These are phyloP conservation scores for Cephus cinctus DNA, from an alignment of 1,140 invertebrate species.

Conservation along the genomic window DNA sequence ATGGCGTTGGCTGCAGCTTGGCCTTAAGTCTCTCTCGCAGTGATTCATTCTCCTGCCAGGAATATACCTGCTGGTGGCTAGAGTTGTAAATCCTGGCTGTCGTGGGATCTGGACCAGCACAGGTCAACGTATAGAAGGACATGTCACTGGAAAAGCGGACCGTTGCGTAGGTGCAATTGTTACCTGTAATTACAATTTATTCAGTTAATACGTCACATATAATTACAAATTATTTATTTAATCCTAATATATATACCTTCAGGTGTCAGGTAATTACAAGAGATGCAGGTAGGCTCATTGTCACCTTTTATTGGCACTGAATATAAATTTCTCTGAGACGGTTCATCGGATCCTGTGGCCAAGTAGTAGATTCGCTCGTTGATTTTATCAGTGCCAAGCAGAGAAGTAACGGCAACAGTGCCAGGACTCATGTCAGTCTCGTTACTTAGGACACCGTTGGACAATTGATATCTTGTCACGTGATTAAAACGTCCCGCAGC, in stretches of 20 bases:
- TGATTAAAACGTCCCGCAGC: slow-evolving; percentile 50
- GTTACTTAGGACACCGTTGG: slow-evolving; percentile 34
- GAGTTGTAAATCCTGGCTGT: slow-evolving; percentile 28
- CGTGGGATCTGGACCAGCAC: slow-evolving; percentile 61
- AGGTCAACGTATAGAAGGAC: slow-evolving; percentile 68
- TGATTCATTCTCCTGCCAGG: slow-evolving; percentile 65
- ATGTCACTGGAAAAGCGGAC: slow-evolving; percentile 64
- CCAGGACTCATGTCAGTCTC: slow-evolving; percentile 54
- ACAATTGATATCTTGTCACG: slow-evolving; percentile 41
- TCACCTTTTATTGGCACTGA: slow-evolving; percentile 44
- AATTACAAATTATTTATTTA: slow-evolving; percentile 1
- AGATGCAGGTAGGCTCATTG: slow-evolving; percentile 41
- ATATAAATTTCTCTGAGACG: slow-evolving; percentile 56
- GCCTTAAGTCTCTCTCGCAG: slow-evolving; percentile 56
- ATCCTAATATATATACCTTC: slow-evolving; percentile 44
- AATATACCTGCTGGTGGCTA: slow-evolving; percentile 26
- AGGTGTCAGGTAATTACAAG: slow-evolving; percentile 48
- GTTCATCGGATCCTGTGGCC: slow-evolving; percentile 45
- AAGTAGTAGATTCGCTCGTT: slow-evolving; percentile 52
- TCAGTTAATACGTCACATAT: background rate
- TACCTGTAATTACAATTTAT: slow-evolving; percentile 31
- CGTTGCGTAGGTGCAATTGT: slow-evolving; percentile 63
- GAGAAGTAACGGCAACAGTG: slow-evolving; percentile 50
- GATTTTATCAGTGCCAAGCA: slow-evolving; percentile 50
- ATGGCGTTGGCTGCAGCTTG: slow-evolving; percentile 60